Percentiles rank a stretch among this genome's conserved stretches.
phyloP scores from a whole-genome alignment of 2,113 vertebrate species.

The Crypturellus undulatus region DNA sequence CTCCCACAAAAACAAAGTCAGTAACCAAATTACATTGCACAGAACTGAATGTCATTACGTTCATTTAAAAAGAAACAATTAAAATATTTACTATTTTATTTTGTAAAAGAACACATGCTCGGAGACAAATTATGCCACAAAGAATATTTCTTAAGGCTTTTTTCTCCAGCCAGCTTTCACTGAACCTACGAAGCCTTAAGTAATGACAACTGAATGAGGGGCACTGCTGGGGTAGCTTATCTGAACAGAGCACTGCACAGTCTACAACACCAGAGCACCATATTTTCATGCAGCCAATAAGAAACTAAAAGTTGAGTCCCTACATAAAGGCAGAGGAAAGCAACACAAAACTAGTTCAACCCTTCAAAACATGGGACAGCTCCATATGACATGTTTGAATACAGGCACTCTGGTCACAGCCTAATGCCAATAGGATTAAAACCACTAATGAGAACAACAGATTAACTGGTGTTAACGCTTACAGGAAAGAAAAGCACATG shows the following conservation, averaged over 20 bases:
- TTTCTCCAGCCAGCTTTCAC: not conserved
- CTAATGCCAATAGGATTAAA: not conserved
- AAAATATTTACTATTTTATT: conserved; percentile 6
- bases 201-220: not conserved
- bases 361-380: not conserved
- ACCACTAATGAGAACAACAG: not conserved
- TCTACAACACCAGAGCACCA: not conserved
- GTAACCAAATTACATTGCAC: not conserved
- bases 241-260: not conserved
- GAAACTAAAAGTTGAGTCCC: not conserved
- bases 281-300: rapidly evolving
- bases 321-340: not conserved
- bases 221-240: not conserved
- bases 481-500: not conserved
- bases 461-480: not conserved
- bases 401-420: not conserved
- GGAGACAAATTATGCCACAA: not conserved
- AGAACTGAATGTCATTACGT: not conserved
- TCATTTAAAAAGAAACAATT: not conserved
- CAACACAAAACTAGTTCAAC: not conserved
- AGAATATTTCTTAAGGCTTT: not conserved
- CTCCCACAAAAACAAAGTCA: not conserved
- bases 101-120: not conserved
- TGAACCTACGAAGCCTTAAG: not conserved
- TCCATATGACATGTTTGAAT: not conserved